Evolutionary conservation across 2,888 invertebrate species (phyloP), one percentile per base, ranked within the genome.

Genomic region (Synanthedon andrenaeformis): DNA sequence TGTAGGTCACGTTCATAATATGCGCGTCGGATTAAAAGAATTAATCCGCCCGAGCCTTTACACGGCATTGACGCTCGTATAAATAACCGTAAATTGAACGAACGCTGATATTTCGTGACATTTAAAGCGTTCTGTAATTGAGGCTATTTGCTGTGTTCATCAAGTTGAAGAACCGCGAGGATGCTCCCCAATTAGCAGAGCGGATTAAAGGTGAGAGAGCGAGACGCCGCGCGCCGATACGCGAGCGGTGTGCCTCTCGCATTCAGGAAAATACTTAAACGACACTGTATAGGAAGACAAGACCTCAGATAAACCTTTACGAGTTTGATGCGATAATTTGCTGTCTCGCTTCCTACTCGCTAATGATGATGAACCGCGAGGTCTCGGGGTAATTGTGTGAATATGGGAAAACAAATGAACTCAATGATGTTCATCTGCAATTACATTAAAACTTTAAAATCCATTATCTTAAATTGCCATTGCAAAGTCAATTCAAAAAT

Each of bases 101-200:
- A 45, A 45, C 45, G 51, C 41, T 59, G 62, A 61, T 61, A 60
- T 61, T 64, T 63, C 60, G 54, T 65, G 60, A 59, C 65, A 68
- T 68, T 69, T 67, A 67, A 65, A 28, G 62, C 58, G 59, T 54
- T 52, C 56, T 60, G 57, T 67, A 67, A 69, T 65, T 63, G 61
- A 59, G 55, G 57, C 58, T 59, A 60, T 67, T 62, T 62, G 62
- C 56, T 52, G 53, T 28, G 54, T 35, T 50, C 12, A 53, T 28
- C 42, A 52, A 51, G 55, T 56, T 55, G 53, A 51, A 28, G 45
- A 45, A 14, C 54, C 17, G 48, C 58, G 59, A 52, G 51, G 54
- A 54, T 53, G 54, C 13, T 51, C 51, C 19, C 41, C 53, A 53
- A 56, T 56, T 56, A 60, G 53, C 58, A 42, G 56, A 53, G 45